Percentiles rank a stretch among this genome's conserved stretches.
phyloP scores from a whole-genome alignment of 2,888 invertebrate species.

The Leptothorax acervorum region DNA sequence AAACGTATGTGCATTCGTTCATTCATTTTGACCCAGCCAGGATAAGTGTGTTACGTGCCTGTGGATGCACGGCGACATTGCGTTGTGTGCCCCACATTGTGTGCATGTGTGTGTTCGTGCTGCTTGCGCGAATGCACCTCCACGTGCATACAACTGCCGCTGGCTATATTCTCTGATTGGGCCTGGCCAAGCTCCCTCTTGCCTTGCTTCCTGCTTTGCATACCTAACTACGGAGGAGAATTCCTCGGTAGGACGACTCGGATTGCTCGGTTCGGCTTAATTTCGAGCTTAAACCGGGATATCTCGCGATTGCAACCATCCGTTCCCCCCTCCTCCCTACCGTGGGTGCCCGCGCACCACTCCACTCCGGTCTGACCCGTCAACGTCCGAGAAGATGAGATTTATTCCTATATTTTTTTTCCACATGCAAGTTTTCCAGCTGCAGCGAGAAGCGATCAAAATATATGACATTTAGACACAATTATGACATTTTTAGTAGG shows the following conservation, averaged over 20 bases:
- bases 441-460: not conserved
- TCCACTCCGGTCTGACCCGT: not conserved
- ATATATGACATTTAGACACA: not conserved
- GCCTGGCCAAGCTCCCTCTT: conserved; percentile 72
- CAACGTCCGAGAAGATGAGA: not conserved
- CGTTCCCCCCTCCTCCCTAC: not conserved
- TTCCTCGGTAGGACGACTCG: conserved; percentile 61
- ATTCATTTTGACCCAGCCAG: conserved; percentile 58
- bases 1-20: conserved; percentile 64
- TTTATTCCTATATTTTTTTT: conserved; percentile 4
- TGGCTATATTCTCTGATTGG: conserved; percentile 78
- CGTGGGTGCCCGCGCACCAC: not conserved
- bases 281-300: conserved; percentile 69
- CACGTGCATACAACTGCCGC: conserved; percentile 60
- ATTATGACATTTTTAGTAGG: not conserved
- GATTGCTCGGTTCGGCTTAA: conserved; percentile 72
- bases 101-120: conserved; percentile 3
- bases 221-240: conserved; percentile 80
- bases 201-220: conserved; percentile 79
- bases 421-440: not conserved
- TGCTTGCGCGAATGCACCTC: conserved; percentile 27
- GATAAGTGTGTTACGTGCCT: conserved; percentile 35
- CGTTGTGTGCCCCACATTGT: not conserved
- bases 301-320: conserved; percentile 49
- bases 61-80: not conserved